Conservation (phyloP, 2,797 vertebrate genomes). For the Takifugu ocellatus region DNA sequence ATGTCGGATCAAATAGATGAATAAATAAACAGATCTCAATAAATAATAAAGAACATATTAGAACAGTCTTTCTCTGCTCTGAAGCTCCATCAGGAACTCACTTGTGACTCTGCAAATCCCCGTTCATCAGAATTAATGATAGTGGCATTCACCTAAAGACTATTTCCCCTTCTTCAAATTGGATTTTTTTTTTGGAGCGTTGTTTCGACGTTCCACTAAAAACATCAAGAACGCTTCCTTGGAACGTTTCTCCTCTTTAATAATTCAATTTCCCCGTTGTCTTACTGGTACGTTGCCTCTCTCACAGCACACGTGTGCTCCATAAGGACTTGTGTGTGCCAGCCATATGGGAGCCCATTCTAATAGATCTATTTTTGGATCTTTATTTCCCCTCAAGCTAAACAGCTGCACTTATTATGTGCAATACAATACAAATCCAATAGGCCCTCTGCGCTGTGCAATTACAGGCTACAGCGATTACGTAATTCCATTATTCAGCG, state of each 20-base stretch:
- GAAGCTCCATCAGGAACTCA: too few relatives aligned
- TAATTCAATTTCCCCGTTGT: background rate
- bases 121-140: too few relatives aligned
- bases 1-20: too few relatives aligned
- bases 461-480: conserved; percentile 47
- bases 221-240: background rate
- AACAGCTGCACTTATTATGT: conserved; percentile 67
- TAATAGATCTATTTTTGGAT: conserved; percentile 55
- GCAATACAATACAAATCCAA: conserved; percentile 60
- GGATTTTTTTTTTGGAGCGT: too few relatives aligned
- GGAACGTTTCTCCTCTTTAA: background rate
- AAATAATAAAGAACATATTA: too few relatives aligned
- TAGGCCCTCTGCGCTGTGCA: conserved; percentile 34
- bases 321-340: conserved; percentile 13
- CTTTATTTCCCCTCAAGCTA: conserved; percentile 41
- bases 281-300: conserved; percentile 1
- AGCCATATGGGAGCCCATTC: conserved; percentile 43
- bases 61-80: too few relatives aligned
- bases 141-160: too few relatives aligned
- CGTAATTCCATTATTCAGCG: conserved; percentile 51
- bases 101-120: too few relatives aligned
- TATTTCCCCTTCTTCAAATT: too few relatives aligned
- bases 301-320: conserved; percentile 1
- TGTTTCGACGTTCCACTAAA: background rate
- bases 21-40: too few relatives aligned